Conservation (phyloP, 2,113 vertebrate genomes). For the Australoheros scitulus region DNA sequence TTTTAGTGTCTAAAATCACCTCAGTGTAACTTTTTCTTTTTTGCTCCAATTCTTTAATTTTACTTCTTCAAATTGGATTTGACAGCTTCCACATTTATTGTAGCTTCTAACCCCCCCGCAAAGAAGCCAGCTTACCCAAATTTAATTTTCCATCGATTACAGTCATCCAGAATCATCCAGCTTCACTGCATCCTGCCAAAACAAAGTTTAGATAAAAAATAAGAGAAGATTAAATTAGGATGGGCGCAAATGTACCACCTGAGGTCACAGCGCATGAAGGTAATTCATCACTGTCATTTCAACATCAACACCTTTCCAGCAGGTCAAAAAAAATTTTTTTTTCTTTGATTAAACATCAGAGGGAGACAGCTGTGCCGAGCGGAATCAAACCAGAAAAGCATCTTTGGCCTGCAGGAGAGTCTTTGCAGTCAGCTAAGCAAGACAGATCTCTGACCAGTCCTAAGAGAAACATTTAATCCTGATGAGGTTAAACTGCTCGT, state of each 20-base stretch:
- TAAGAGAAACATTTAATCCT: conserved; percentile 19
- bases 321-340: conserved; percentile 42
- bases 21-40: not conserved
- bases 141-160: conserved; percentile 50
- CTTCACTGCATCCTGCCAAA: conserved; percentile 40
- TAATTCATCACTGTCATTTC: conserved; percentile 75
- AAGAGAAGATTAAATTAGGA: conserved; percentile 56
- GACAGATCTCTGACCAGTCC: conserved; percentile 17
- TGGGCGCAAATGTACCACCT: conserved; percentile 47
- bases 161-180: conserved; percentile 28
- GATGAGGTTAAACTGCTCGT: not conserved
- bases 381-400: conserved; percentile 43
- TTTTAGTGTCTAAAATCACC: not conserved
- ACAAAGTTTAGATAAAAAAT: not conserved
- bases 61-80: not conserved
- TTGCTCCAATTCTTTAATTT: not conserved
- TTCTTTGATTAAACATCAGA: conserved; percentile 63
- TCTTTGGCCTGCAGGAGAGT: conserved; percentile 38
- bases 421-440: conserved; percentile 3
- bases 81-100: not conserved
- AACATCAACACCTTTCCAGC: conserved; percentile 62
- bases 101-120: not conserved
- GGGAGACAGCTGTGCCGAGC: conserved; percentile 41
- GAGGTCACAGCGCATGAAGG: conserved; percentile 59
- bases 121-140: not conserved